Conservation (phyloP, 2,797 vertebrate genomes). For the Peromyscus eremicus region DNA sequence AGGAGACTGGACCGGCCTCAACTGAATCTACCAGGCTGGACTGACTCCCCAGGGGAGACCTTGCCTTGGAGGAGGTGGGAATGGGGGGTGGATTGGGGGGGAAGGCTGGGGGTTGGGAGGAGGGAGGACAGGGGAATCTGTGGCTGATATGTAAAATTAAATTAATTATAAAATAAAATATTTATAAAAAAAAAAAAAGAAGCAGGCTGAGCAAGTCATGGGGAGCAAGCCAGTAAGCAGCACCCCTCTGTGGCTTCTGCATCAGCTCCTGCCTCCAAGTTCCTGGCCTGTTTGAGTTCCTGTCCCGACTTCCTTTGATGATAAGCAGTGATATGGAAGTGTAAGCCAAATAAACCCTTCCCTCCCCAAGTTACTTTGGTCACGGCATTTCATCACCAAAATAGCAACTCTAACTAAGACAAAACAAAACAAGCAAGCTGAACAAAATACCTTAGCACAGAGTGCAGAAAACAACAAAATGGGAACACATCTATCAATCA, state of each 20-base stretch:
- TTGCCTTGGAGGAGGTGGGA: too few relatives aligned
- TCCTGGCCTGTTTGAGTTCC: neutral
- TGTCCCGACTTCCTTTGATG: neutral
- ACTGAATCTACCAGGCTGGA: too few relatives aligned
- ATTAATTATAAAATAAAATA: too few relatives aligned
- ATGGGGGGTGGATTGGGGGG: too few relatives aligned
- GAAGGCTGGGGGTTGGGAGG: too few relatives aligned
- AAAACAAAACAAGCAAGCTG: neutral
- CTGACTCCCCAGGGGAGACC: too few relatives aligned
- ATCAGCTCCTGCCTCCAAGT: neutral
- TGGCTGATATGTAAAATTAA: too few relatives aligned
- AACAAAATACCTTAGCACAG: constrained; percentile 20
- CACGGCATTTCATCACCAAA: neutral
- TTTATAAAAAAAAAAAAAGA: too few relatives aligned
- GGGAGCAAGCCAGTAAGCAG: neutral
- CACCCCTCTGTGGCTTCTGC: neutral
- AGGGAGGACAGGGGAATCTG: too few relatives aligned
- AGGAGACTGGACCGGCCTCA: too few relatives aligned
- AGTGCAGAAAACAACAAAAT: neutral
- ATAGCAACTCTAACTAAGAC: neutral
- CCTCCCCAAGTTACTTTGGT: neutral
- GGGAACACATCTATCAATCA: neutral
- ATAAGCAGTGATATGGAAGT: neutral
- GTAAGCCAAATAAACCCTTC: neutral
- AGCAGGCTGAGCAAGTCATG: neutral